These are phyloP conservation scores for Parotocinclus haroldoi DNA, from an alignment of 2,797 vertebrate species.

Conservation along the genomic window DNA sequence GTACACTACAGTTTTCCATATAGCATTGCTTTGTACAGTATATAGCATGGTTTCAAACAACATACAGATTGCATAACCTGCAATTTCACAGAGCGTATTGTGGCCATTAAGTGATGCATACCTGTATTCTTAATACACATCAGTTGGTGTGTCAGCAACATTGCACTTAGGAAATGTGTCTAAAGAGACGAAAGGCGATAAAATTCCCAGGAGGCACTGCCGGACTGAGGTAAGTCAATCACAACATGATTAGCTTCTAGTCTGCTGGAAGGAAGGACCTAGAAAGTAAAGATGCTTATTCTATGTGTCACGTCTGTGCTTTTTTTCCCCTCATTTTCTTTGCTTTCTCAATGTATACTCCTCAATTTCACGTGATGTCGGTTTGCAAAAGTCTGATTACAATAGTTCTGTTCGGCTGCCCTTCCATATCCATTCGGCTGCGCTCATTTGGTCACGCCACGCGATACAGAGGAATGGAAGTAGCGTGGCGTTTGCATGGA, in stretches of 20 bases:
- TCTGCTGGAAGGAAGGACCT: conserved; percentile 19
- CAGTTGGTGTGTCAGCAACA: no score
- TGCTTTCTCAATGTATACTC: conserved; percentile 23
- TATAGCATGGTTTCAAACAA: no score
- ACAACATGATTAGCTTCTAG: conserved; percentile 25
- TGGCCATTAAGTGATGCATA: no score
- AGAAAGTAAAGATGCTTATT: conserved; percentile 17
- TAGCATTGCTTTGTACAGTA: no score
- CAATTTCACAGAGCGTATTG: no score
- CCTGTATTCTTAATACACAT: no score
- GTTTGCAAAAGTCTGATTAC: conserved; percentile 48
- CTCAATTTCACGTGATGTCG: conserved; percentile 29
- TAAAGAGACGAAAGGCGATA: no score
- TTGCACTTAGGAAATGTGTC: no score
- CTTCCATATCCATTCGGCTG: conserved; percentile 45
- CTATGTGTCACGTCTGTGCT: neutral
- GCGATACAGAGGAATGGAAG: conserved; percentile 72
- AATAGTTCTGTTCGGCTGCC: conserved; percentile 55
- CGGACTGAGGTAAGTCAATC: conserved; percentile 28
- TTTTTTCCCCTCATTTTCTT: conserved; percentile 4
- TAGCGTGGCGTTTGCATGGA: conserved; percentile 58
- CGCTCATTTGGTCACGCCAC: conserved; percentile 77
- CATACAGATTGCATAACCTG: no score
- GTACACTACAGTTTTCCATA: no score
- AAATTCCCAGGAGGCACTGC: neutral